phyloP scores from a whole-genome alignment of 2,797 vertebrate genomes.

The Lindbergichthys nudifrons region DNA sequence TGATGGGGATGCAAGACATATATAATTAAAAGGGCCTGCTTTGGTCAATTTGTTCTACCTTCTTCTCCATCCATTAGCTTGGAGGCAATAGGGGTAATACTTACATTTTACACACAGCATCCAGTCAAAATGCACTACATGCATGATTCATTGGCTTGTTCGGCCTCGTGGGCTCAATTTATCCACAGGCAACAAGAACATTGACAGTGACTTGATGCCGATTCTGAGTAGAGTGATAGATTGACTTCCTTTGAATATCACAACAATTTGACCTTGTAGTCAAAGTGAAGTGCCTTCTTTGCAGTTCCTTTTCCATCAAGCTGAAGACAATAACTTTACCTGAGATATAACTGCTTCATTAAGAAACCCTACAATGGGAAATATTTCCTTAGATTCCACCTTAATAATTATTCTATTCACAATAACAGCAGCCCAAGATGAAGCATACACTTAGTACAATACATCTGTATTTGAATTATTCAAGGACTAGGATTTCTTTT shows the following conservation, averaged over 20 bases:
- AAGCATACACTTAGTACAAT: conserved; percentile 52
- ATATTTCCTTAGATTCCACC: conserved; percentile 13
- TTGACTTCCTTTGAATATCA: conserved; percentile 43
- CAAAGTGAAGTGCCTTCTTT: conserved; percentile 38
- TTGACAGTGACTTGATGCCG: conserved; percentile 15
- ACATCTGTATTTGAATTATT: conserved; percentile 68
- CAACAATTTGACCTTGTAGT: conserved; percentile 26
- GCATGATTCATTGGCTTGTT: conserved; percentile 58
- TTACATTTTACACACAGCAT: conserved; percentile 46
- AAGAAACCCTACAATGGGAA: conserved; percentile 8
- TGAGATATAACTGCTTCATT: conserved; percentile 17
- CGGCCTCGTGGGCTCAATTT: conserved; percentile 28
- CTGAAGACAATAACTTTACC: conserved; percentile 13
- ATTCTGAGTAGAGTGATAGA: conserved; percentile 38
- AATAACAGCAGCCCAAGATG: conserved; percentile 31
- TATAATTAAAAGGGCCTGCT: conserved; percentile 80
- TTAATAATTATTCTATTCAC: conserved; percentile 22
- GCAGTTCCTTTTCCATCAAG: conserved; percentile 15
- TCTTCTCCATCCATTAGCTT: conserved; percentile 59
- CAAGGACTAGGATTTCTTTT: conserved; percentile 60
- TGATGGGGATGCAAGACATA: conserved; percentile 69
- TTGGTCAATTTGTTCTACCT: conserved; percentile 53
- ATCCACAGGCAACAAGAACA: conserved; percentile 30
- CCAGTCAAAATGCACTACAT: conserved; percentile 29
- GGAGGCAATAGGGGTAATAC: conserved; percentile 33